Conservation (phyloP, 2,888 invertebrate genomes). For the Troides oblongomaculatus region DNA sequence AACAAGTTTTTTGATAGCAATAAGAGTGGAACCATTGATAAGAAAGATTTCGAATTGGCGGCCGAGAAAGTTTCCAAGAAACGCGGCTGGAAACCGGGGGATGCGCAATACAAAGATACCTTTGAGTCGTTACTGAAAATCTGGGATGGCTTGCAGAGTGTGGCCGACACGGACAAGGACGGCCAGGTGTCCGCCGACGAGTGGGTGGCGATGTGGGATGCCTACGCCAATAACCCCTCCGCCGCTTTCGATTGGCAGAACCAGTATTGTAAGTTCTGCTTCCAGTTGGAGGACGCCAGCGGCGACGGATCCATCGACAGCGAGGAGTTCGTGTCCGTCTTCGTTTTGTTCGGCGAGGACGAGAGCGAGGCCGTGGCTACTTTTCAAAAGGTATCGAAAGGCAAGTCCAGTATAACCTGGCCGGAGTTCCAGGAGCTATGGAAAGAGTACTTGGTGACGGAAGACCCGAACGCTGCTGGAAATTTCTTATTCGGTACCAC, state of each 20-base stretch:
- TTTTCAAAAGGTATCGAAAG: slow-evolving; percentile 89
- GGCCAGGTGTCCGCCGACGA: slow-evolving; percentile 92
- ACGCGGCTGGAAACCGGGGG: slow-evolving; percentile 87
- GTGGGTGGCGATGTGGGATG: slow-evolving; percentile 93
- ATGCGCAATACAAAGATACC: slow-evolving; percentile 86
- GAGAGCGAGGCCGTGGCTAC: slow-evolving; percentile 87
- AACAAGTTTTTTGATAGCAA: slow-evolving; percentile 93
- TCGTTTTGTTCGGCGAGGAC: slow-evolving; percentile 88
- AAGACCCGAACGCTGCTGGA: slow-evolving; percentile 87
- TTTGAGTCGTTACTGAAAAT: slow-evolving; percentile 87
- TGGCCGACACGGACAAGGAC: slow-evolving; percentile 92
- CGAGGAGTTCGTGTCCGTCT: slow-evolving; percentile 90
- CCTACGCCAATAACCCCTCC: slow-evolving; percentile 86
- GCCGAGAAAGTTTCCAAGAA: slow-evolving; percentile 90
- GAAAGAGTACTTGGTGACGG: slow-evolving; percentile 91
- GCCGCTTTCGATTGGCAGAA: slow-evolving; percentile 90
- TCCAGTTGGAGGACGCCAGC: slow-evolving; percentile 91
- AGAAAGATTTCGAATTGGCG: slow-evolving; percentile 91
- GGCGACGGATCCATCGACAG: slow-evolving; percentile 88
- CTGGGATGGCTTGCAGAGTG: slow-evolving; percentile 89
- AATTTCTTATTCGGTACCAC: slow-evolving; percentile 93
- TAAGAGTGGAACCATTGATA: slow-evolving; percentile 92
- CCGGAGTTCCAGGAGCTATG: slow-evolving; percentile 89
- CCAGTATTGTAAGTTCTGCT: slow-evolving; percentile 92
- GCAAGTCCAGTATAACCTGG: slow-evolving; percentile 85